Conservation (phyloP, 2,113 vertebrate species). For the Todiramphus saurophagus region DNA sequence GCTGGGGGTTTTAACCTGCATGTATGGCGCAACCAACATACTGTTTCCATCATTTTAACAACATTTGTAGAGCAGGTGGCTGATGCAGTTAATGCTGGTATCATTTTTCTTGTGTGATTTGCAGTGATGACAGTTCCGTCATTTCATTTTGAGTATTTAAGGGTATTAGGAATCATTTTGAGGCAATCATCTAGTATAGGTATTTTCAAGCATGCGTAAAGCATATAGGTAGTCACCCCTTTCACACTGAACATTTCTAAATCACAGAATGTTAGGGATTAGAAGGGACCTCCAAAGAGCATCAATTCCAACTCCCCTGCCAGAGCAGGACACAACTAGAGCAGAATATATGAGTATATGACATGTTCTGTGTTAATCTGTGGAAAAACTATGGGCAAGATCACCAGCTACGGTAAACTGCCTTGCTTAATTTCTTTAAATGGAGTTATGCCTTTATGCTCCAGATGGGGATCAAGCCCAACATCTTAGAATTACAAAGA, state of each 20-base stretch:
- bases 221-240: not conserved
- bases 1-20: not conserved
- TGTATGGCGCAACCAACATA: conserved; percentile 2
- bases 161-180: conserved; percentile 29
- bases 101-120: conserved; percentile 40
- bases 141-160: conserved; percentile 32
- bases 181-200: not conserved
- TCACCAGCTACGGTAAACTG: conserved; percentile 28
- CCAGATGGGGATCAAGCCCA: not conserved
- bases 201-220: conserved; percentile 21
- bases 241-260: not conserved
- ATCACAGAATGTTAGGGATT: no score
- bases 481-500: not conserved
- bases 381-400: not conserved
- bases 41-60: conserved; percentile 52
- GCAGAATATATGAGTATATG: not conserved
- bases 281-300: no score
- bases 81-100: conserved; percentile 11
- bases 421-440: not conserved
- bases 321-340: no score
- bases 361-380: not conserved
- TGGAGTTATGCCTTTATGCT: not conserved
- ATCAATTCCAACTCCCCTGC: no score
- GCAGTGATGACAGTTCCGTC: conserved; percentile 18
- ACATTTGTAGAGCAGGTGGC: conserved; percentile 24